Evolutionary conservation across 1,140 invertebrate genomes (phyloP).

Genomic region (Eufriesea mexicana): DNA sequence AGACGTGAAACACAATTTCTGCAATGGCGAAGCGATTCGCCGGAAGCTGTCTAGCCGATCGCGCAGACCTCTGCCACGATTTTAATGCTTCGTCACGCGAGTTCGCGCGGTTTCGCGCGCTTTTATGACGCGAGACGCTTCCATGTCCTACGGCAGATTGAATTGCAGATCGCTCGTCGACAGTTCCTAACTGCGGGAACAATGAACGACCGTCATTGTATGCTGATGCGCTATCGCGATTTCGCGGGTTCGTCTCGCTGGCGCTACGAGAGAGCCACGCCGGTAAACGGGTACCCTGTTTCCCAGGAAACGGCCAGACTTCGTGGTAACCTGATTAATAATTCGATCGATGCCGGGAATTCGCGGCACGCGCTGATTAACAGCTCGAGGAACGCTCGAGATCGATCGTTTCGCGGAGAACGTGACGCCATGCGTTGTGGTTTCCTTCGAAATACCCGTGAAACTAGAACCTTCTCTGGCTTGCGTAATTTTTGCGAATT

Average conservation of each 20-base stretch:
- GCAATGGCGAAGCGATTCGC: too few species aligned
- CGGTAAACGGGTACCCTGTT: conserved; percentile 13
- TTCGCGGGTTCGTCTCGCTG: conserved; percentile 60
- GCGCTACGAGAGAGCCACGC: conserved; percentile 38
- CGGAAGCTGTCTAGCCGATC: neutral
- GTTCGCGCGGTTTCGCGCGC: conserved; percentile 42
- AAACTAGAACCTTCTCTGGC: neutral
- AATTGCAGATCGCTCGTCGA: conserved; percentile 65
- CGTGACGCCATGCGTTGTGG: neutral
- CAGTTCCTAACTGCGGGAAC: conserved; percentile 67
- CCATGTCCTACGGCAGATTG: conserved; percentile 58
- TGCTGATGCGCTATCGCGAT: conserved; percentile 64
- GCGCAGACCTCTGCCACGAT: neutral
- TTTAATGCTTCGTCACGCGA: conserved; percentile 14
- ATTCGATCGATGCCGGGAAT: neutral
- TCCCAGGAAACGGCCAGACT: neutral
- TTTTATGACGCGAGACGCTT: conserved; percentile 56
- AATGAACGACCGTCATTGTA: conserved; percentile 69
- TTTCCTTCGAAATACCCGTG: neutral
- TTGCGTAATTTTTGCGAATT: neutral
- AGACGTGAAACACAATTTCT: neutral
- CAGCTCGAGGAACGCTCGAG: neutral
- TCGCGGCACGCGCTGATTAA: neutral
- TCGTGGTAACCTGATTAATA: neutral
- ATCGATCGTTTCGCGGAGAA: neutral